Evolutionary conservation across 1,140 invertebrate genomes (phyloP).

Genomic region (Caenorhabditis latens): DNA sequence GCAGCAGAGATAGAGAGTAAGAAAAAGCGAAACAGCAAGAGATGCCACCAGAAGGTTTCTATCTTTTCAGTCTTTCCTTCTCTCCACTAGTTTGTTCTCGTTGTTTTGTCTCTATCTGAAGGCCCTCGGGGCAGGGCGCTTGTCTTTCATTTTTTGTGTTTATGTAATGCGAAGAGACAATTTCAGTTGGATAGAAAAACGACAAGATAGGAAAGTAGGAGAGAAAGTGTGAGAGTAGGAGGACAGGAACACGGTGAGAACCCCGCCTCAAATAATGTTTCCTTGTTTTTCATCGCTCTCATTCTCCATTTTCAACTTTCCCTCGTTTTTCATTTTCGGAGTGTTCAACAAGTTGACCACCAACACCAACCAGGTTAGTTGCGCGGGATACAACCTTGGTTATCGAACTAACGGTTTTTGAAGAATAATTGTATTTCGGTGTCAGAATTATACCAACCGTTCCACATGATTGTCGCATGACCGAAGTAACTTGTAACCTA

Average conservation of each 20-base stretch:
- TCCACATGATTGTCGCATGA: too few relatives aligned
- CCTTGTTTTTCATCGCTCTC: conserved; percentile 53
- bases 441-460: too few relatives aligned
- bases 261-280: conserved; percentile 48
- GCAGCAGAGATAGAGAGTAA: background rate
- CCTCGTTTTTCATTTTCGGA: background rate
- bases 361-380: too few relatives aligned
- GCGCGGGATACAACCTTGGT: too few relatives aligned
- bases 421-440: too few relatives aligned
- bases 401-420: too few relatives aligned
- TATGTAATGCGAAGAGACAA: conserved; percentile 35
- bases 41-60: background rate
- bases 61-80: conserved; percentile 31
- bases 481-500: too few relatives aligned
- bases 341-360: too few relatives aligned
- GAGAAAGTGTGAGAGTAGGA: background rate
- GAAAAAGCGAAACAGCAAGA: background rate
- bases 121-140: background rate
- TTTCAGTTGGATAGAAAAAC: conserved; percentile 51
- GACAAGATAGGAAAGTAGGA: conserved; percentile 33
- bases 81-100: background rate
- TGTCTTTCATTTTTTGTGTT: conserved; percentile 13
- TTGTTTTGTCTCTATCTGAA: conserved; percentile 6
- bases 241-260: conserved; percentile 29
- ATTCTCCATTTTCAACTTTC: background rate